Evolutionary conservation across 2,888 invertebrate genomes (phyloP).

Genomic region (Lepidocyrtinus sp.): DNA sequence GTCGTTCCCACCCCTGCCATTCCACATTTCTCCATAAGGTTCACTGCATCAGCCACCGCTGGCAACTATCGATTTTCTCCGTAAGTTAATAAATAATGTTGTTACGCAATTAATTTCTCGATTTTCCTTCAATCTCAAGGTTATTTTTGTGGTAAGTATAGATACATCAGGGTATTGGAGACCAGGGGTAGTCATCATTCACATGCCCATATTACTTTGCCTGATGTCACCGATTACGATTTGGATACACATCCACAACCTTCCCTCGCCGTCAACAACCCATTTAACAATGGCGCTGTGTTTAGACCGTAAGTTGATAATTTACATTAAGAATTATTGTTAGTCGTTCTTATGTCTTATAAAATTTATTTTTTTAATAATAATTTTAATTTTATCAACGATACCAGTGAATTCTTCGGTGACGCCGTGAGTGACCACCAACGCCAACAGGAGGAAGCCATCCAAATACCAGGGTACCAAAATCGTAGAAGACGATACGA

Average conservation of each 20-base stretch:
- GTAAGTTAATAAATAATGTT: too few relatives aligned
- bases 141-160: slow-evolving; percentile 6
- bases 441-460: slow-evolving; percentile 22
- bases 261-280: slow-evolving; percentile 21
- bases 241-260: slow-evolving; percentile 21
- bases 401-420: slow-evolving; percentile 62
- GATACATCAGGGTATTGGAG: slow-evolving; percentile 42
- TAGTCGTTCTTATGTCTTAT: too few relatives aligned
- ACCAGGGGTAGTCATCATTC: slow-evolving; percentile 17
- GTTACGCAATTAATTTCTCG: too few relatives aligned
- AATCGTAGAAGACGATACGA: slow-evolving; percentile 67
- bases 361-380: too few relatives aligned
- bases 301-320: slow-evolving; percentile 41
- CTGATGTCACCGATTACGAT: slow-evolving; percentile 26
- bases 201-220: slow-evolving; percentile 35
- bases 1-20: slow-evolving; percentile 71
- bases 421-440: slow-evolving; percentile 37
- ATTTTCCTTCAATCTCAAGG: too few relatives aligned
- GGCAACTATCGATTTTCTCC: slow-evolving; percentile 58
- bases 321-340: background rate
- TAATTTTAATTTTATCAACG: too few relatives aligned
- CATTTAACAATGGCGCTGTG: slow-evolving; percentile 30
- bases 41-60: slow-evolving; percentile 54
- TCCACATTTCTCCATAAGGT: slow-evolving; percentile 61
- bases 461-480: slow-evolving; percentile 62